Conservation (phyloP, 2,888 invertebrate genomes). For the Polydrusus tereticollis region DNA sequence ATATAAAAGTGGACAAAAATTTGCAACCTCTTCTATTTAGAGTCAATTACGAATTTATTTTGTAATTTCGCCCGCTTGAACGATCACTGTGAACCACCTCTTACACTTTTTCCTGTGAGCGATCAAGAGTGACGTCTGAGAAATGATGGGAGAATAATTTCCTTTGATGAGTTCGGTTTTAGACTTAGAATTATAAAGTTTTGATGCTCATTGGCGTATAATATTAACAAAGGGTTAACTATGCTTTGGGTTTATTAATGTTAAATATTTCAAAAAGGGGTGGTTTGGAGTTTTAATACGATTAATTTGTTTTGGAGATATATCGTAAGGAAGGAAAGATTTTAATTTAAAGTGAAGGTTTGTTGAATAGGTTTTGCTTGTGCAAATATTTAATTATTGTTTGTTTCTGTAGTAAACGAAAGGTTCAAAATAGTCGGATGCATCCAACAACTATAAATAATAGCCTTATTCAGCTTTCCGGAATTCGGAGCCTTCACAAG, state of each 20-base stretch:
- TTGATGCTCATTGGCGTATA: slow-evolving; percentile 12
- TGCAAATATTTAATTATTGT: neutral
- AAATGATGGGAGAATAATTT: slow-evolving; percentile 32
- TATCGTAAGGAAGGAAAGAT: neutral
- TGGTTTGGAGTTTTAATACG: slow-evolving; percentile 1
- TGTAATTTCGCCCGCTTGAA: slow-evolving; percentile 20
- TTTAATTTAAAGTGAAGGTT: neutral
- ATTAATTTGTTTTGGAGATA: slow-evolving; percentile 4
- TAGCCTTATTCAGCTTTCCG: no score
- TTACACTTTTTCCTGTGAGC: slow-evolving; percentile 22
- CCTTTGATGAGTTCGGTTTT: slow-evolving; percentile 12
- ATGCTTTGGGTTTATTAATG: neutral
- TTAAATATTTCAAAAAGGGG: neutral
- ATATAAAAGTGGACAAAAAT: slow-evolving; percentile 17
- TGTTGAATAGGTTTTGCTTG: neutral
- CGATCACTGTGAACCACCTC: slow-evolving; percentile 24
- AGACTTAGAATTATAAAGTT: neutral
- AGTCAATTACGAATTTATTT: slow-evolving; percentile 21
- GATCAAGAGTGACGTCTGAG: slow-evolving; percentile 31
- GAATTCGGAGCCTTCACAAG: no score
- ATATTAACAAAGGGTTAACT: slow-evolving; percentile 1
- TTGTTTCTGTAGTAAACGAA: neutral
- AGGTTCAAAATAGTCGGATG: neutral
- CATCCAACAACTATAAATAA: no score
- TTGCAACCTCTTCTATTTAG: slow-evolving; percentile 22